phyloP scores from a whole-genome alignment of 2,888 invertebrate genomes.

The Nymphalis c-album region DNA sequence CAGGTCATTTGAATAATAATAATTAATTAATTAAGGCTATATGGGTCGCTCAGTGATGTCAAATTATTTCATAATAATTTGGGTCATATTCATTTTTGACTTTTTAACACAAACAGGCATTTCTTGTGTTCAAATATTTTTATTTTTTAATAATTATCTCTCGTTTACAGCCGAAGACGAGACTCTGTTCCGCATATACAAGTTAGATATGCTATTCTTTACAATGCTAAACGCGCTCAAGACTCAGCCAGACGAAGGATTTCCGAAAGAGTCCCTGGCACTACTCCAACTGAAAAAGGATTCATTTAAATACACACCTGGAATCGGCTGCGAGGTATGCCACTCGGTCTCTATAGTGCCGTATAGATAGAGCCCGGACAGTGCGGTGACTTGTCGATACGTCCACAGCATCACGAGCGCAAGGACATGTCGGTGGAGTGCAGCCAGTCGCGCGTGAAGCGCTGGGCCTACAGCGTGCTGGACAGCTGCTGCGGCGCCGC shows the following conservation, averaged over 20 bases:
- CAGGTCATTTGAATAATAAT: conserved; percentile 46
- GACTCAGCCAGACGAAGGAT: conserved; percentile 49
- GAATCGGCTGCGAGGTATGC: conserved; percentile 59
- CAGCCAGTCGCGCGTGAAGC: conserved; percentile 54
- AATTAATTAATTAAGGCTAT: neutral
- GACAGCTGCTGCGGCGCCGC: conserved; percentile 61
- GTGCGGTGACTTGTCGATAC: too few relatives aligned
- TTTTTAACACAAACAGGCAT: too few relatives aligned
- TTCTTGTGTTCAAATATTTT: too few relatives aligned
- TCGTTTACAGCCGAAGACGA: conserved; percentile 59
- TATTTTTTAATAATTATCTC: too few relatives aligned
- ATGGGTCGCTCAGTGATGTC: too few relatives aligned
- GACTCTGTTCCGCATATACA: conserved; percentile 61
- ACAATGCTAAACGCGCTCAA: conserved; percentile 56
- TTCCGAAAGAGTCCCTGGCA: conserved; percentile 65
- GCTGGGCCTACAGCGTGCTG: conserved; percentile 65
- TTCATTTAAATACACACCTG: conserved; percentile 59
- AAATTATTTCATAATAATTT: too few relatives aligned
- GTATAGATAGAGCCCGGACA: too few relatives aligned
- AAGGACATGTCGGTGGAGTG: conserved; percentile 56
- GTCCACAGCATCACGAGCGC: conserved; percentile 56
- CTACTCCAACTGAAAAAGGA: conserved; percentile 58
- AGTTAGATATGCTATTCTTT: conserved; percentile 60
- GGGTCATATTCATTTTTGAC: too few relatives aligned
- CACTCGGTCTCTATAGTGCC: too few relatives aligned